Conservation (phyloP, 1,140 invertebrate genomes). For the Phymastichus coffea region DNA sequence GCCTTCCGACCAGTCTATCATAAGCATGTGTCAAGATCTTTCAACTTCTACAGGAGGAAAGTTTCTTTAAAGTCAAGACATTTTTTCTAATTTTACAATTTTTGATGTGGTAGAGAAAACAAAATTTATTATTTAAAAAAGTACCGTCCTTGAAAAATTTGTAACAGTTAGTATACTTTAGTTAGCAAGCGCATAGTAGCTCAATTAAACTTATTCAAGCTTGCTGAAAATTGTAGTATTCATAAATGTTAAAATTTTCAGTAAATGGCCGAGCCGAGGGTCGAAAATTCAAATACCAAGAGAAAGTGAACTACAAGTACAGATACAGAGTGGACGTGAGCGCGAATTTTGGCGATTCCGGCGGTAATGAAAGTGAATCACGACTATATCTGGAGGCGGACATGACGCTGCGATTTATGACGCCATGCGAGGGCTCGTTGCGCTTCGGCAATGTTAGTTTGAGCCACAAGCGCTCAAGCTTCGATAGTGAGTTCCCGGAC, state of each 20-base stretch:
- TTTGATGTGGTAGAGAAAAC: too few species aligned
- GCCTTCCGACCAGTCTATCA: too few species aligned
- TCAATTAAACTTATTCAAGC: not conserved
- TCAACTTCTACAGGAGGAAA: too few species aligned
- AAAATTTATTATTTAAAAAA: too few species aligned
- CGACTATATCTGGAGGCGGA: slow-evolving; percentile 48
- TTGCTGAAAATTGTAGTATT: not conserved
- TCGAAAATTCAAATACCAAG: slow-evolving; percentile 54
- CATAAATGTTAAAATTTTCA: slow-evolving; percentile 5
- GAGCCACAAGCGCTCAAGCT: slow-evolving; percentile 39
- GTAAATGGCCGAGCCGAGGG: slow-evolving; percentile 34
- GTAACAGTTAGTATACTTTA: not conserved
- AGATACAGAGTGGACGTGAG: slow-evolving; percentile 51
- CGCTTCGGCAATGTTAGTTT: slow-evolving; percentile 44
- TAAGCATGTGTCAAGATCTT: too few species aligned
- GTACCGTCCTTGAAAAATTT: not conserved
- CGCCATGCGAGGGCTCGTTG: slow-evolving; percentile 53
- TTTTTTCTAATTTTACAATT: too few species aligned
- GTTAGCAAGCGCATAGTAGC: not conserved
- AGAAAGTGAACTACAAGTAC: slow-evolving; percentile 49
- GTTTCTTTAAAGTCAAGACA: too few species aligned
- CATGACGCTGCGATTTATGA: slow-evolving; percentile 46
- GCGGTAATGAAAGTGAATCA: slow-evolving; percentile 32
- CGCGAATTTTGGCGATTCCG: slow-evolving; percentile 42
- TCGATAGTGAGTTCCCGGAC: slow-evolving; percentile 45